phyloP scores from a whole-genome alignment of 2,797 vertebrate species.

The Eulemur rubriventer region DNA sequence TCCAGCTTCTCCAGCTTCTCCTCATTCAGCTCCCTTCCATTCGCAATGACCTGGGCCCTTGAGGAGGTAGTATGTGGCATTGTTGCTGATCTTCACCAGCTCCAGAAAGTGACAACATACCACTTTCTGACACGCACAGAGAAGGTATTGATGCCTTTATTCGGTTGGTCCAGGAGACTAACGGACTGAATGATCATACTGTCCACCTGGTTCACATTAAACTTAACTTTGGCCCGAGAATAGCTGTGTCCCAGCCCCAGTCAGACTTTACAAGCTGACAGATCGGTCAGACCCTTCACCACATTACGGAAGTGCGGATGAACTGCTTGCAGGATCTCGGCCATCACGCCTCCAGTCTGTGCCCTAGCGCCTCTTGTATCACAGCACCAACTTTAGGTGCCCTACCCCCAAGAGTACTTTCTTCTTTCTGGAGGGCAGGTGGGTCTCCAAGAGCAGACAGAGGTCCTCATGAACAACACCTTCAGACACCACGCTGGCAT shows the following conservation, averaged over 20 bases:
- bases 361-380: slow-evolving; percentile 92
- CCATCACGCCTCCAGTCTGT: slow-evolving; percentile 92
- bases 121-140: slow-evolving; percentile 97
- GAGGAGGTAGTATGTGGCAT: slow-evolving; percentile 92
- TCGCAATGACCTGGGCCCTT: slow-evolving; percentile 91
- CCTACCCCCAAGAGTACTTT: slow-evolving; percentile 90
- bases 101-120: slow-evolving; percentile 98
- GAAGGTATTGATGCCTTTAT: slow-evolving; percentile 98
- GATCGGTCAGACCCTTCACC: slow-evolving; percentile 93
- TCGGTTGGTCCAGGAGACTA: slow-evolving; percentile 95
- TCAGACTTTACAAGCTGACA: slow-evolving; percentile 95
- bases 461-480: slow-evolving; percentile 95
- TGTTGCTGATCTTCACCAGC: slow-evolving; percentile 94
- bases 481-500: slow-evolving; percentile 96
- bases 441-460: slow-evolving; percentile 94
- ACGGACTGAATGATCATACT: slow-evolving; percentile 99
- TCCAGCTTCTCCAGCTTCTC: slow-evolving; percentile 91
- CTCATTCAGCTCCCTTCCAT: slow-evolving; percentile 93
- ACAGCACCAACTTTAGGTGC: slow-evolving; percentile 94
- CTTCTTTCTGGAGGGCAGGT: slow-evolving; percentile 93
- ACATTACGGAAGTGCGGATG: slow-evolving; percentile 94
- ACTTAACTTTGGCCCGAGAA: slow-evolving; percentile 98
- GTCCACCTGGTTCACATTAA: slow-evolving; percentile 95
- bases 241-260: slow-evolving; percentile 97
- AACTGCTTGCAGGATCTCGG: slow-evolving; percentile 92